Evolutionary conservation across 2,797 vertebrate genomes (phyloP).

Genomic region (Chloroceryle amazona): DNA sequence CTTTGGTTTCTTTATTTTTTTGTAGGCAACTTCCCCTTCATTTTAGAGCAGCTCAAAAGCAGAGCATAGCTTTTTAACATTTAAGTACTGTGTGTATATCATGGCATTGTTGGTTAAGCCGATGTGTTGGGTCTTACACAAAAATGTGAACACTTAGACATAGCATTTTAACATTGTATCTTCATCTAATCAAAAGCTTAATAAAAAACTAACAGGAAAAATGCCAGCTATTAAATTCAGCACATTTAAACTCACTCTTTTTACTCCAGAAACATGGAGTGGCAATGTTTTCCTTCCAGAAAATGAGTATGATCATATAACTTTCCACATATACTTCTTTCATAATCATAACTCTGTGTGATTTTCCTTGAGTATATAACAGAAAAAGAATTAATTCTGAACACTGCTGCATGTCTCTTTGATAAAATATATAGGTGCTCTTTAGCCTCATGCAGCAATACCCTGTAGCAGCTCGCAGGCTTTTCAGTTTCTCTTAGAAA

Average conservation of each 20-base stretch:
- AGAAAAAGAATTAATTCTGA: not conserved
- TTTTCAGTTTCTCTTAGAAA: not conserved
- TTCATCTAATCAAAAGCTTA: not conserved
- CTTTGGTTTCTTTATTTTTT: not conserved
- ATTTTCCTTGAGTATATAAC: not conserved
- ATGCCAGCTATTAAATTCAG: not conserved
- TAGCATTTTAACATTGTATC: not conserved
- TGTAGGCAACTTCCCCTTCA: not conserved
- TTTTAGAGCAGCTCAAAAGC: not conserved
- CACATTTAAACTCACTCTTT: not conserved
- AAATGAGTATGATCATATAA: not conserved
- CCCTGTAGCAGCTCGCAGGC: not conserved
- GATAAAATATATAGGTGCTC: not conserved
- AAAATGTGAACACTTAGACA: not conserved
- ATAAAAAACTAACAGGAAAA: not conserved
- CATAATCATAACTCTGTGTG: not conserved
- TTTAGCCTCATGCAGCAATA: no score
- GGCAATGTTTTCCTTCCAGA: not conserved
- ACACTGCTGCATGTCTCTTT: not conserved
- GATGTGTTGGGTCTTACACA: fast-evolving
- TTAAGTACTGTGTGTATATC: not conserved
- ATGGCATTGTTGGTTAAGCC: not conserved
- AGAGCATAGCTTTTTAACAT: not conserved
- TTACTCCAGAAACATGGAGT: not conserved
- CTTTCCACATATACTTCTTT: not conserved